These are phyloP conservation scores for Antheraea yamamai DNA, from an alignment of 2,888 invertebrate genomes.

Conservation along the genomic window DNA sequence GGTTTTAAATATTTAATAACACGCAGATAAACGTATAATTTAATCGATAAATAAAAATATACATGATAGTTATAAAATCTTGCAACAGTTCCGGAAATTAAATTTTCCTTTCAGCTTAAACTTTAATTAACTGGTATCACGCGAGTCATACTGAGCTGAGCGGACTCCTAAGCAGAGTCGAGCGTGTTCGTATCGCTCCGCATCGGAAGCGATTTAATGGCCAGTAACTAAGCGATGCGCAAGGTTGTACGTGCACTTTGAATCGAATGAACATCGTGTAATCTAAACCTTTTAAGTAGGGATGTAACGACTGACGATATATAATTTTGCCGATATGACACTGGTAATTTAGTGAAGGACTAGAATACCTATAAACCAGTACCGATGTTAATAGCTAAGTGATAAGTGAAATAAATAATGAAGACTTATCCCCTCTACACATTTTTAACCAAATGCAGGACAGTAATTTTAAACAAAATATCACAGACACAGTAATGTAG, in stretches of 20 bases:
- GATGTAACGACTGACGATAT: no score
- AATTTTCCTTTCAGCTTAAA: conserved; percentile 73
- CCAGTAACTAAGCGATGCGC: conserved; percentile 55
- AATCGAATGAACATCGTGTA: conserved; percentile 9
- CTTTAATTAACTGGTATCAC: conserved; percentile 74
- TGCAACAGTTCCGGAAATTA: conserved; percentile 70
- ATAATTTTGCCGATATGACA: no score
- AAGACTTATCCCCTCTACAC: no score
- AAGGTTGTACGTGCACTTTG: conserved; percentile 22
- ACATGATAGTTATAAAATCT: conserved; percentile 24
- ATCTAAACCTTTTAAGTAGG: background rate
- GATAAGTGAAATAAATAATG: no score
- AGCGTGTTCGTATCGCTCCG: conserved; percentile 31
- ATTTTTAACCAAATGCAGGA: no score
- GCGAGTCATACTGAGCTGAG: conserved; percentile 45
- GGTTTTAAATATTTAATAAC: background rate
- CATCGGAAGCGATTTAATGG: conserved; percentile 54
- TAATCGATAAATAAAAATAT: background rate
- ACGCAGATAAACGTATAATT: background rate
- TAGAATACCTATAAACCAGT: no score
- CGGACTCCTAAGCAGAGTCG: conserved; percentile 30
- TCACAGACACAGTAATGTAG: no score
- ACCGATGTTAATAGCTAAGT: no score
- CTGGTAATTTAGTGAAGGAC: no score
- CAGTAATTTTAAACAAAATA: no score